phyloP scores from a whole-genome alignment of 2,113 vertebrate species.

The Strigops habroptila region DNA sequence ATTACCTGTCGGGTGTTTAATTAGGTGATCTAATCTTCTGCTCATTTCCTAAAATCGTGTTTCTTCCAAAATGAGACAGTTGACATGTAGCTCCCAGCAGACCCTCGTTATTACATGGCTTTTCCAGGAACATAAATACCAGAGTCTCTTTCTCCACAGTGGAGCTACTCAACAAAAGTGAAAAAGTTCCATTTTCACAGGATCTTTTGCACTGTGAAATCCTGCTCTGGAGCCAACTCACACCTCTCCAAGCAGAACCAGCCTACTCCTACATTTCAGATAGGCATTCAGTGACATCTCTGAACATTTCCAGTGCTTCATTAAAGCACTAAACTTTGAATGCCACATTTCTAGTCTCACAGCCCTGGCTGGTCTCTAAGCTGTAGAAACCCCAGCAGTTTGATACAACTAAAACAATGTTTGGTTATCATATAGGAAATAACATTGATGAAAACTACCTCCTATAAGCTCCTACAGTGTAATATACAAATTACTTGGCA shows the following conservation, averaged over 20 bases:
- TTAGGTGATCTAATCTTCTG: background rate
- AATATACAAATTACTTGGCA: conserved; percentile 20
- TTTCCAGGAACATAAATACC: background rate
- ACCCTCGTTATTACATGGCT: background rate
- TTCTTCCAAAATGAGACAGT: background rate
- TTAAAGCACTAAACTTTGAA: background rate
- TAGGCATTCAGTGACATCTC: fast-evolving
- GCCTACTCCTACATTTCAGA: background rate
- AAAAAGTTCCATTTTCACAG: background rate
- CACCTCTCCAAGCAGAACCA: background rate
- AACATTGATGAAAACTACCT: background rate
- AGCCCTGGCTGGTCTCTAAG: background rate
- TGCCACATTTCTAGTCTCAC: background rate
- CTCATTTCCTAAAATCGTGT: background rate
- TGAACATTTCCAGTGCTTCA: background rate
- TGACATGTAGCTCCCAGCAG: background rate
- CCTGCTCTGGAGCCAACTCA: background rate
- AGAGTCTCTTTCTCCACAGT: background rate
- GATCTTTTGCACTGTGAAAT: background rate
- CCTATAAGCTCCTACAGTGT: background rate
- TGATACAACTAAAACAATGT: background rate
- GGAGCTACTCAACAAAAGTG: background rate
- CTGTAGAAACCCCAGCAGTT: background rate
- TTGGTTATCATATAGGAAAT: background rate
- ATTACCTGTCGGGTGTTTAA: background rate